Evolutionary conservation across 2,888 invertebrate species (phyloP).

Genomic region (Elgonia sp.): DNA sequence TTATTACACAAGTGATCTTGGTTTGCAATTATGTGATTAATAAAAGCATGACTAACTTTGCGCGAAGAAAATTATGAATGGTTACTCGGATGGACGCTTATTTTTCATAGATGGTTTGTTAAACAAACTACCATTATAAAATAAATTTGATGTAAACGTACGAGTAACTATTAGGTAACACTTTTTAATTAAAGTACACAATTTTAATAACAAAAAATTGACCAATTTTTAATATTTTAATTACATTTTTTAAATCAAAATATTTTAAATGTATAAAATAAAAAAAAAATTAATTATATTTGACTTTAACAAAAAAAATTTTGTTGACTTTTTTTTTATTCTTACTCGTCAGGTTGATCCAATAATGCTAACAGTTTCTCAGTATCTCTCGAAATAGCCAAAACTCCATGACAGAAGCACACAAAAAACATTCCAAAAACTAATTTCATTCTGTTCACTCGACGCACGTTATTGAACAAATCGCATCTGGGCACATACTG

Average conservation of each 20-base stretch:
- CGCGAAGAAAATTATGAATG: too few relatives aligned
- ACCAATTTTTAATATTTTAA: too few relatives aligned
- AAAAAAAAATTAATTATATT: too few relatives aligned
- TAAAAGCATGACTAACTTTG: constrained; percentile 42
- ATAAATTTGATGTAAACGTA: not conserved
- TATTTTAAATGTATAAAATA: too few relatives aligned
- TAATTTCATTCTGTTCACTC: constrained; percentile 35
- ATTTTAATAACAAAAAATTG: not conserved
- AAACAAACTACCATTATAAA: not conserved
- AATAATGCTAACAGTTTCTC: constrained; percentile 24
- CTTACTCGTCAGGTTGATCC: constrained; percentile 41
- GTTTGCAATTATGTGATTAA: constrained; percentile 33
- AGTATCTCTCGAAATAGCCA: not conserved
- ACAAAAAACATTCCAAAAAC: constrained; percentile 18
- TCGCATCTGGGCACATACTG: constrained; percentile 46
- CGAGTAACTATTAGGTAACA: not conserved
- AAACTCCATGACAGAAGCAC: not conserved
- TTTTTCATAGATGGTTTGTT: constrained; percentile 22
- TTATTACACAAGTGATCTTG: not conserved
- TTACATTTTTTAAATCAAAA: too few relatives aligned
- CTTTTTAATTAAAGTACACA: not conserved
- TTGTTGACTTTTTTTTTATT: too few relatives aligned
- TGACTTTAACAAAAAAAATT: too few relatives aligned
- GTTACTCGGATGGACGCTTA: constrained; percentile 5
- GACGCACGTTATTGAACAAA: not conserved